Evolutionary conservation across 1,140 invertebrate species (phyloP), one percentile per base, ranked within the genome.

Genomic region (Pogonomyrmex barbatus): DNA sequence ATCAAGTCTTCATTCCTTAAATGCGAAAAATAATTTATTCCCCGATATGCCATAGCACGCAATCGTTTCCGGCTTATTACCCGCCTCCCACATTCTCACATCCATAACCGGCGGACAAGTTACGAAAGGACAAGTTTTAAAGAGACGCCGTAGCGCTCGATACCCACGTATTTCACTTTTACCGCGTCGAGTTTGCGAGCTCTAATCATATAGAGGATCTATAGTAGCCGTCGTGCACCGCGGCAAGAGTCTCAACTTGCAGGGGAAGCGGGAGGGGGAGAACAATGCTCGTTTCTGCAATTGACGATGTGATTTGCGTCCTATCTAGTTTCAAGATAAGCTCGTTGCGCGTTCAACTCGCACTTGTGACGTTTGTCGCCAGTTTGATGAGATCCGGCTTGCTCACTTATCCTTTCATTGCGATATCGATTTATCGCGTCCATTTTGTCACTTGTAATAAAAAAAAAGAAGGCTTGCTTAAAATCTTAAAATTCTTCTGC

Each of bases 101-200:
- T 88, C 52, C 36, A 50, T 71, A 86, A 71, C n/a, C 17, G 33
- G 24, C 75, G 86, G 33, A 79, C 42, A 63, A 86, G 84, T 88
- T 88, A 65, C 84, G 75, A 88, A 87, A 87, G 52, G 67, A 81
- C 75, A 73, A 86, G 54, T 47, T 78, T 52, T 45, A 68, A 45
- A 63, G 33, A 60, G 47, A 79, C 68, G 54, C 52, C 24, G 30
- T 58, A 30, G 36, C 54, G 30, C 47, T 77, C 60, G 56, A 70
- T 81, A 86, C 58, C 85, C 52, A 88, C 73, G 58, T 73, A 87
- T 88, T 79, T 75, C 42, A 88, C 67, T 86, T 88, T 88, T 86
- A 81, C 50, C 39, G 39, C 81, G 30, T 47, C 12, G 68, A 85
- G 71, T 83, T 83, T 50, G 45, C 67, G 17, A 60, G 62, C 33